Conservation (phyloP, 2,888 invertebrate genomes). For the Trichopria drosophilae region DNA sequence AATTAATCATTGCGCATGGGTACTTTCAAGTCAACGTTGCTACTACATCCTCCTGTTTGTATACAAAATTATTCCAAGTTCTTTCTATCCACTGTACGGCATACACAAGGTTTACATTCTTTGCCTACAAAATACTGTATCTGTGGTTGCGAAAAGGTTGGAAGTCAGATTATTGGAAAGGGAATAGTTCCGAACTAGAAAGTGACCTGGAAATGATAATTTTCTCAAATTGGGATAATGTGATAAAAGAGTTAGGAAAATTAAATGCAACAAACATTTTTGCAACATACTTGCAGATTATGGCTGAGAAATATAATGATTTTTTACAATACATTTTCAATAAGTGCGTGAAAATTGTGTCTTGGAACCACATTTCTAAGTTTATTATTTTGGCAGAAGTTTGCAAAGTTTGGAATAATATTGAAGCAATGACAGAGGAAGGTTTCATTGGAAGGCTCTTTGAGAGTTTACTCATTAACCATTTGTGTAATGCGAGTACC, state of each 20-base stretch:
- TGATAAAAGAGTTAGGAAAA: slow-evolving; percentile 63
- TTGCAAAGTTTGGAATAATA: slow-evolving; percentile 49
- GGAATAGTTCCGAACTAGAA: slow-evolving; percentile 52
- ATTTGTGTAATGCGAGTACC: slow-evolving; percentile 65
- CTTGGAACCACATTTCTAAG: slow-evolving; percentile 66
- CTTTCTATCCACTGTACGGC: slow-evolving; percentile 57
- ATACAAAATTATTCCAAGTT: slow-evolving; percentile 49
- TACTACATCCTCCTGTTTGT: slow-evolving; percentile 39
- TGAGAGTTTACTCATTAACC: slow-evolving; percentile 60
- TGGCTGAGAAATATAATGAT: slow-evolving; percentile 44
- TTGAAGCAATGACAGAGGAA: slow-evolving; percentile 32
- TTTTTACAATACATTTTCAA: slow-evolving; percentile 46
- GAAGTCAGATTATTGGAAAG: slow-evolving; percentile 53
- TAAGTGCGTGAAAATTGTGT: slow-evolving; percentile 48
- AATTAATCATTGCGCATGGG: slow-evolving; percentile 44
- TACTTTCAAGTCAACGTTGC: slow-evolving; percentile 43
- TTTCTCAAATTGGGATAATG: slow-evolving; percentile 68
- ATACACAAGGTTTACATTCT: slow-evolving; percentile 62
- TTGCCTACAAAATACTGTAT: slow-evolving; percentile 61
- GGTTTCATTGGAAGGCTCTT: slow-evolving; percentile 42
- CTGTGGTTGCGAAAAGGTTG: slow-evolving; percentile 58
- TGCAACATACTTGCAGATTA: slow-evolving; percentile 51
- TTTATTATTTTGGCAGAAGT: slow-evolving; percentile 64
- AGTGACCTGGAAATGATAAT: slow-evolving; percentile 60
- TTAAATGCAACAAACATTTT: slow-evolving; percentile 61